Base-by-base conservation (phyloP, 2,888 invertebrate species). In the Phyto melanocephala region DNA sequence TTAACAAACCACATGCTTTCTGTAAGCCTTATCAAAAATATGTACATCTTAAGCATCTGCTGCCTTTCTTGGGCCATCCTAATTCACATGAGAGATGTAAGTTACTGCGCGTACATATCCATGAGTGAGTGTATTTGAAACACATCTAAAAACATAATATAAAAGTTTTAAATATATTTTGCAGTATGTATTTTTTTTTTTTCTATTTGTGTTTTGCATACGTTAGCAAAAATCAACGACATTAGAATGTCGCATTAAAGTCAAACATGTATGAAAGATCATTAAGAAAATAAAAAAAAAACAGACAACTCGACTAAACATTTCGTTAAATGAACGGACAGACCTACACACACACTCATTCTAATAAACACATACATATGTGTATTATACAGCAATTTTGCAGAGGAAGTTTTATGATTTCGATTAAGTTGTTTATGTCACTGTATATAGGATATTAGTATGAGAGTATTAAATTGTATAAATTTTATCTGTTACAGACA, bases 171-270 rank as follows among this genome's bases (percentile, higher is more conserved):
- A 45, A 63, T 42, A 10, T 40, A 37, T 50, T 40, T 71, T 60
- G n/a, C n/a, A n/a, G n/a, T n/a, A n/a, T n/a, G n/a, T n/a, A n/a
- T n/a, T 47, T 35, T 65, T 56, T 56, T 65, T 4, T 56, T 20
- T 22, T 37, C 37, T 52, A 40, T 75, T 37, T 52, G 3, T 70
- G 28, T 70, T 77, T 72, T 68, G 72, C 71, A 72, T 67, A 62
- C 72, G 67, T 28, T 37, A 62, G 50, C 77, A 77, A 72, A 62
- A 72, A 77, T 67, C 77, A 77, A 77, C 58, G 67, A 77, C 77
- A 77, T 68, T 45, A 77, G 77, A 72, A 72, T 68, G 77, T 81
- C 81, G 68, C 77, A 77, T 81, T 81, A 72, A 77, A 72, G 72
- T 81, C 77, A 81, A 72, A 67, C 67, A 81, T 76, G 65, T 76